These are phyloP conservation scores for Gallinago jamesoni DNA, from an alignment of 2,113 vertebrate species.

Conservation along the genomic window DNA sequence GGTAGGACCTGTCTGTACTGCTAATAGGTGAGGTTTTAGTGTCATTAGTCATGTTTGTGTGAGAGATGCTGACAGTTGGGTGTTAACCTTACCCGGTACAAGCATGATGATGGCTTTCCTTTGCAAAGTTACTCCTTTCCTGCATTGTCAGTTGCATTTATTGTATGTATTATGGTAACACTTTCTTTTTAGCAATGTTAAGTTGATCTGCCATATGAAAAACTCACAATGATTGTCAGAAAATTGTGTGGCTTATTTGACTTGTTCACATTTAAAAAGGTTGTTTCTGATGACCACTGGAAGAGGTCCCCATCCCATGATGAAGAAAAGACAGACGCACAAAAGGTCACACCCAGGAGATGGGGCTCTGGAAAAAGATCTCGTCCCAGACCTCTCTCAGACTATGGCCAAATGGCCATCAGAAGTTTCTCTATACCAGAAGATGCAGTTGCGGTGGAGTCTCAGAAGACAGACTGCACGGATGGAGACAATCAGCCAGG, in stretches of 20 bases:
- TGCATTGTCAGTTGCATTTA: neutral
- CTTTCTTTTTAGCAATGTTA: neutral
- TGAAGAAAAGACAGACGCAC: slow-evolving; percentile 71
- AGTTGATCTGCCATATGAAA: neutral
- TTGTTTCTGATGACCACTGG: slow-evolving; percentile 75
- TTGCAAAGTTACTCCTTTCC: neutral
- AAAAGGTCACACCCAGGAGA: slow-evolving; percentile 68
- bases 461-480: slow-evolving; percentile 31
- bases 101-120: neutral
- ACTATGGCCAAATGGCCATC: slow-evolving; percentile 85
- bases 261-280: slow-evolving; percentile 83
- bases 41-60: neutral
- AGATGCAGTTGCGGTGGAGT: slow-evolving; percentile 75
- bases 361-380: slow-evolving; percentile 78
- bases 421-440: slow-evolving; percentile 90
- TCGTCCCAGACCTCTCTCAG: slow-evolving; percentile 89
- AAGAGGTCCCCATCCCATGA: slow-evolving; percentile 69
- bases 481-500: slow-evolving; percentile 54
- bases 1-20: neutral
- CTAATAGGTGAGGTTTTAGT: neutral
- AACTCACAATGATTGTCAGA: neutral
- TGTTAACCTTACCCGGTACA: neutral
- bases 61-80: neutral
- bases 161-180: neutral
- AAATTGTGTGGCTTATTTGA: slow-evolving; percentile 65